A percentile compares a stretch with the other conserved stretches of the same genome.
Conservation (phyloP, 1,140 invertebrate species). For the Limonius californicus region DNA sequence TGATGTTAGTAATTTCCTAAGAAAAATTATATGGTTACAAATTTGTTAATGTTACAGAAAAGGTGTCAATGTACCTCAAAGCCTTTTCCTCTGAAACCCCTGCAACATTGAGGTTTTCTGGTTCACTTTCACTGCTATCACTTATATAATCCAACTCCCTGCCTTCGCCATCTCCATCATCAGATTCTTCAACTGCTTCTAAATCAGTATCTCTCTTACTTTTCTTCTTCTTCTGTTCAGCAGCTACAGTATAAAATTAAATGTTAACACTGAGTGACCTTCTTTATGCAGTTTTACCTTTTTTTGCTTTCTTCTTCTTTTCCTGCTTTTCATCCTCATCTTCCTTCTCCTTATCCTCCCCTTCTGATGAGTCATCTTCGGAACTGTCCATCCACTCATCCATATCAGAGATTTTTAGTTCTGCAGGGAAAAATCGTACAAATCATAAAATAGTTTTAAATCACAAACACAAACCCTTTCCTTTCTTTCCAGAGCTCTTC, state of each 20-base stretch:
- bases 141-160: constrained; percentile 85
- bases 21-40: too few species aligned
- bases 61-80: too few species aligned
- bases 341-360: constrained; percentile 57
- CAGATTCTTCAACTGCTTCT: constrained; percentile 91
- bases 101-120: constrained; percentile 56
- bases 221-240: constrained; percentile 64
- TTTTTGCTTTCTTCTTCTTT: constrained; percentile 57
- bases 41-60: too few species aligned
- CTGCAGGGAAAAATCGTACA: constrained; percentile 42
- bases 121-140: constrained; percentile 77
- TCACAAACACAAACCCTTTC: too few species aligned
- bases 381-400: constrained; percentile 87
- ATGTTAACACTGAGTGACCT: too few species aligned
- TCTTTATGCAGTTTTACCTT: too few species aligned
- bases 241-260: constrained; percentile 18
- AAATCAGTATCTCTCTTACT: constrained; percentile 73
- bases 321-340: constrained; percentile 65
- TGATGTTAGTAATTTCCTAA: constrained; percentile 75
- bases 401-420: constrained; percentile 88
- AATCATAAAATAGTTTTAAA: neutral
- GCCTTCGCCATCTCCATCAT: constrained; percentile 94
- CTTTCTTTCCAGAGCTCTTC: constrained; percentile 54
- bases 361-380: constrained; percentile 67
- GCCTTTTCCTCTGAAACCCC: constrained; percentile 86